phyloP scores from a whole-genome alignment of 2,888 invertebrate species.

The Lepidochrysops patricia region DNA sequence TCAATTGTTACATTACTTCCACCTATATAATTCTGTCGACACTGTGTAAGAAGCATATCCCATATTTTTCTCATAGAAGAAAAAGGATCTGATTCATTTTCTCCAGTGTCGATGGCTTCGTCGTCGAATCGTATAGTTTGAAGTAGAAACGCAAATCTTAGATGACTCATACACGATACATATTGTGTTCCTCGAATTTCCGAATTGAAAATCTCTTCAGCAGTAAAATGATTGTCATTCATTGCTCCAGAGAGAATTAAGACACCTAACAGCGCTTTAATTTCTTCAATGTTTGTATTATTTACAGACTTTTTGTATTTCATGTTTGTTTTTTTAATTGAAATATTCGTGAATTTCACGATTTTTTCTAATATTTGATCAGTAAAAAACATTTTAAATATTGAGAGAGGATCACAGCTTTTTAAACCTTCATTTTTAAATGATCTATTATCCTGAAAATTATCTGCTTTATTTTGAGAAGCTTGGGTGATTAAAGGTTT shows the following conservation, averaged over 20 bases:
- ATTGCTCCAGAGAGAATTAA: constrained; percentile 21
- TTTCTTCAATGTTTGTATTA: constrained; percentile 15
- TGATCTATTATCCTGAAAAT: not conserved
- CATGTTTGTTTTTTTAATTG: constrained; percentile 16
- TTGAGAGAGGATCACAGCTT: not conserved
- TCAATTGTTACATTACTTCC: not conserved
- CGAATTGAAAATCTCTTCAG: constrained; percentile 24
- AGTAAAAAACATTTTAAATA: constrained; percentile 20
- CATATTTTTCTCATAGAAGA: not conserved
- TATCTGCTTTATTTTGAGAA: not conserved
- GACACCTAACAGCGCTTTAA: constrained; percentile 20
- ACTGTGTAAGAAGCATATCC: not conserved
- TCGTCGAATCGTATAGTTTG: constrained; percentile 1
- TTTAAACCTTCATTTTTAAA: not conserved
- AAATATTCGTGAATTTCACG: constrained; percentile 17
- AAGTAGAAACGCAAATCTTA: constrained; percentile 13
- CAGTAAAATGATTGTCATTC: constrained; percentile 26
- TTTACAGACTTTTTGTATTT: not conserved
- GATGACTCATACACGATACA: not conserved
- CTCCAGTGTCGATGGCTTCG: not conserved
- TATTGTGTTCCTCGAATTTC: not conserved
- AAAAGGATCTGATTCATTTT: not conserved
- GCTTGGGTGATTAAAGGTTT: not conserved
- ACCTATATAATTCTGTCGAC: not conserved
- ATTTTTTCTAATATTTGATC: constrained; percentile 19